A percentile compares a stretch with the other conserved stretches of the same genome.
Conservation (phyloP, 1,140 invertebrate genomes). For the Acromyrmex echinatior region DNA sequence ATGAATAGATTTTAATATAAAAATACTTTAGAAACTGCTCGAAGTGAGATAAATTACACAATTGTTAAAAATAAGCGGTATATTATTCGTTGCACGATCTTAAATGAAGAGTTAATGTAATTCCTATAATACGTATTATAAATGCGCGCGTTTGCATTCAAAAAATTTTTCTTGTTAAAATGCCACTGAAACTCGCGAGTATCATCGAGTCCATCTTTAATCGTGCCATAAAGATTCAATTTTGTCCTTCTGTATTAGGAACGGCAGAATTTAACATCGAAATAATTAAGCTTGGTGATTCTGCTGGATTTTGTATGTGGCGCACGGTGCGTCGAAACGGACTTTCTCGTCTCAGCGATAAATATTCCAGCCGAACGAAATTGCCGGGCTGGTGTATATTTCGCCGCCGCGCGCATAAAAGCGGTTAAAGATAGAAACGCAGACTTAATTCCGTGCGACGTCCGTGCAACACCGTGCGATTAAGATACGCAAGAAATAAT, state of each 20-base stretch:
- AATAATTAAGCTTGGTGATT: constrained; percentile 12
- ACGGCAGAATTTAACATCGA: neutral
- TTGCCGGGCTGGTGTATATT: constrained; percentile 41
- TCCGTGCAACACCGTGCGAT: constrained; percentile 39
- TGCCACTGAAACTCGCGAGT: neutral
- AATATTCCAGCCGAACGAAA: constrained; percentile 54
- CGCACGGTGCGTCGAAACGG: neutral
- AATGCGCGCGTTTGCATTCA: neutral
- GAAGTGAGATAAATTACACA: neutral
- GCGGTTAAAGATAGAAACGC: constrained; percentile 67
- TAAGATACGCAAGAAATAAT: constrained; percentile 48
- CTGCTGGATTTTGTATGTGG: neutral
- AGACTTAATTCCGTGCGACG: constrained; percentile 34
- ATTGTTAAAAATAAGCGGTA: neutral
- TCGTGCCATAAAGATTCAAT: neutral
- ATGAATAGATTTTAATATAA: neutral
- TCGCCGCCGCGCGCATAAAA: constrained; percentile 43
- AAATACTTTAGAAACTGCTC: neutral
- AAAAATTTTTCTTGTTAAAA: neutral
- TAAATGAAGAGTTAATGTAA: neutral
- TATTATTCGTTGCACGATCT: neutral
- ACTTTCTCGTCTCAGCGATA: constrained; percentile 55
- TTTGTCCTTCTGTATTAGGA: neutral
- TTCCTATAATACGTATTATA: neutral
- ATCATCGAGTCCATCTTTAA: neutral